Evolutionary conservation across 2,888 invertebrate genomes (phyloP).

Genomic region (Macrophya alboannulata): DNA sequence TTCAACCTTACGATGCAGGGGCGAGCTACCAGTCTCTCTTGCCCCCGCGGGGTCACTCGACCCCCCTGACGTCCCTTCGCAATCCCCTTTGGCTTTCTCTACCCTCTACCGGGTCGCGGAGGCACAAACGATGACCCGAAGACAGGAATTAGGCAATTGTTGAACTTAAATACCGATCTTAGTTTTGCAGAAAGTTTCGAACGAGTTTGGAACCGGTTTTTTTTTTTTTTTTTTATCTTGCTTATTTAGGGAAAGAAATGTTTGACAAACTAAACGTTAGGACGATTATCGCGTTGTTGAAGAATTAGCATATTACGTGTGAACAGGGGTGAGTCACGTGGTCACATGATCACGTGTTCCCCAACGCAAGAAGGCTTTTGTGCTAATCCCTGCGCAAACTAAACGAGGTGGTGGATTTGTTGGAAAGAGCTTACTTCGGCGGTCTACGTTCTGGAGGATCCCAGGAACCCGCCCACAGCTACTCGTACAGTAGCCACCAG

Average conservation of each 20-base stretch:
- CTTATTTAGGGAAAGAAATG: neutral
- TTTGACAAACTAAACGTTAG: conserved; percentile 33
- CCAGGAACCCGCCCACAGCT: neutral
- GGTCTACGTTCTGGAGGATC: conserved; percentile 54
- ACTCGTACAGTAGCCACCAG: neutral
- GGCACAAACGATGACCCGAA: neutral
- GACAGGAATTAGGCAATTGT: neutral
- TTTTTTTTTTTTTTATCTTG: neutral
- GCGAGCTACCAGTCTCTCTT: conserved; percentile 58
- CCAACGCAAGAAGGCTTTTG: conserved; percentile 75
- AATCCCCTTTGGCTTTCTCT: neutral
- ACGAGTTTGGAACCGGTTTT: neutral
- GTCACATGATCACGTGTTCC: conserved; percentile 71
- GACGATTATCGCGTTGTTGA: conserved; percentile 67
- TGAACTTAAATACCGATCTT: neutral
- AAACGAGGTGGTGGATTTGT: conserved; percentile 80
- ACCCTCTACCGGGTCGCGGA: neutral
- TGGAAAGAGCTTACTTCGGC: conserved; percentile 77
- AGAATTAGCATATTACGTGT: conserved; percentile 74
- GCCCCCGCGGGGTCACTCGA: conserved; percentile 51
- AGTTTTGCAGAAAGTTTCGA: neutral
- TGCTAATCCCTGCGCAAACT: conserved; percentile 75
- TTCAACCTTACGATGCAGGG: conserved; percentile 74
- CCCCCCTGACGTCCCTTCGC: neutral
- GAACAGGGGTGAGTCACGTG: conserved; percentile 67